These are phyloP conservation scores for Synergus laeviventris DNA, from an alignment of 2,888 invertebrate species.

Conservation along the genomic window DNA sequence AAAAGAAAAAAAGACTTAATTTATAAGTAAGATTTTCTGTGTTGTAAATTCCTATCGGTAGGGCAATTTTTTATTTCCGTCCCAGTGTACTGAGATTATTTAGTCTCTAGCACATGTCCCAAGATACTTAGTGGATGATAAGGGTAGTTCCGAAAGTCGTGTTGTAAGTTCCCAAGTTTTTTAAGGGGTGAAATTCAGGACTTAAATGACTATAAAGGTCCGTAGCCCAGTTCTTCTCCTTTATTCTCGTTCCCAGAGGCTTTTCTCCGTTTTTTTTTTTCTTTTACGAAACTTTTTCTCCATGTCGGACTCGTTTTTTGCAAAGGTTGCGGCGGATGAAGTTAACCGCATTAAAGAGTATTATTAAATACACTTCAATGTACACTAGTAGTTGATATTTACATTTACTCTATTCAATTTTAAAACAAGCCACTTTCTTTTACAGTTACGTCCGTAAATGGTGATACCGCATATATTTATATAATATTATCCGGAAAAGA, in stretches of 20 bases:
- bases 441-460: neutral
- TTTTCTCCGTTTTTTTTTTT: constrained; percentile 4
- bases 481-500: neutral
- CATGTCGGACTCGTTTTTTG: neutral
- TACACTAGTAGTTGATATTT: neutral
- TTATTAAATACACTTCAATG: neutral
- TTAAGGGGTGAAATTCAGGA: constrained; percentile 34
- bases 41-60: neutral
- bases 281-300: constrained; percentile 12
- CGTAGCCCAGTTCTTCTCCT: neutral
- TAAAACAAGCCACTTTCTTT: neutral
- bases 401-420: too few relatives aligned
- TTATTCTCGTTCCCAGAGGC: constrained; percentile 29
- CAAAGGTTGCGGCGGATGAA: neutral
- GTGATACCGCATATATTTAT: neutral
- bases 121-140: constrained; percentile 23
- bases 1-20: neutral
- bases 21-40: constrained; percentile 2
- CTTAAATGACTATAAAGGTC: constrained; percentile 28
- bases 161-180: constrained; percentile 16
- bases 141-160: constrained; percentile 27
- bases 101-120: constrained; percentile 24
- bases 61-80: neutral
- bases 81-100: constrained; percentile 24
- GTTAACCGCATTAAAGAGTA: neutral